Base-by-base conservation (phyloP, 2,888 invertebrate genomes). In the Lysandra coridon region DNA sequence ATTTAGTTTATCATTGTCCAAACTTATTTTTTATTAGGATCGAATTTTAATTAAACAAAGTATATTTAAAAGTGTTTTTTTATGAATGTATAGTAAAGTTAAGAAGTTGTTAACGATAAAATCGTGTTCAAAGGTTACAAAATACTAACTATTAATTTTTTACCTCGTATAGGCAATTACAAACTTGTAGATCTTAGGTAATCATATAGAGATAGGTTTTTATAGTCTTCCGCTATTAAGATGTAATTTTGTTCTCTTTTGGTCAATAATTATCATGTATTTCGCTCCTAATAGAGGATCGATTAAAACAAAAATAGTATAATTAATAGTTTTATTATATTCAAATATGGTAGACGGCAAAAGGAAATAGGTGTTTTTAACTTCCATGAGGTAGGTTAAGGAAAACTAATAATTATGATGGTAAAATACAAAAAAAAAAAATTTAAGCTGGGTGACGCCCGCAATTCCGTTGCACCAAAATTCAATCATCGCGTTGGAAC, bases 201-300 rank as follows among this genome's bases (percentile, higher is more conserved):
- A 69, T 69, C 33, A 69, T 37, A 69, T 17, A 37, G 33, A 37
- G 14, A 69, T 69, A 69, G 37, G 69, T 69, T 69, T 69, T 69
- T 69, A 69, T 30, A 23, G 30, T 69, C 69, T 33, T 69, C 69
- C 69, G 69, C 69, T 37, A 69, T 69, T 69, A 69, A 69, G 33
- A 69, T 69, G 69, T 69, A 69, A 69, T 69, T 69, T 69, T 69
- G 69, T 69, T 69, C 69, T 69, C 33, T 69, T 69, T 69, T 69
- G 33, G 69, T 10, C 0, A 69, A 4, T 69, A 69, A 69, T 69
- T 69, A 69, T 37, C 69, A 37, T 37, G 69, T 69, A 69, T 69
- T 69, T 69, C 2, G 14, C 5, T 14, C 33, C 14, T 37, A 33
- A 14, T 33, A 69, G 69, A 69, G 69, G 14, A 33, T 33, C 14